These are phyloP conservation scores for Schrankia costaestrigalis DNA, from an alignment of 2,888 invertebrate species.

Conservation along the genomic window DNA sequence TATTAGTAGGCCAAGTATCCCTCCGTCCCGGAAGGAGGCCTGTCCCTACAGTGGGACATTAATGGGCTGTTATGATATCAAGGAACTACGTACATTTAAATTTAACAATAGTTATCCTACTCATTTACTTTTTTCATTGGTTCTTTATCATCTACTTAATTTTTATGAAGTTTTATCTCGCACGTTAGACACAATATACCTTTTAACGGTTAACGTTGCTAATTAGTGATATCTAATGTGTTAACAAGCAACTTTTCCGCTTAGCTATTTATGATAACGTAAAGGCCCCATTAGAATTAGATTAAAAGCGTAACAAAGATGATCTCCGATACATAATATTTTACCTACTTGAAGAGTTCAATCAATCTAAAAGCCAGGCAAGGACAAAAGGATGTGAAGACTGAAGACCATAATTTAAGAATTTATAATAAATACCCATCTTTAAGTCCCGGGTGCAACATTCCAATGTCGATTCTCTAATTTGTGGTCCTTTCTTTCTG, in stretches of 20 bases:
- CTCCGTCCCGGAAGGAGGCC: too few species aligned
- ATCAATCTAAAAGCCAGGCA: constrained; percentile 26
- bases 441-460: constrained; percentile 70
- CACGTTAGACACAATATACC: too few species aligned
- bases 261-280: constrained; percentile 4
- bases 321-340: constrained; percentile 18
- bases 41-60: too few species aligned
- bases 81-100: too few species aligned
- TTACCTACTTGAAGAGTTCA: constrained; percentile 16
- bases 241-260: constrained; percentile 8
- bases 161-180: too few species aligned
- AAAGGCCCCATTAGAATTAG: constrained; percentile 15
- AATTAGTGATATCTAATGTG: too few species aligned
- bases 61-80: too few species aligned
- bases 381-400: constrained; percentile 37
- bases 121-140: too few species aligned
- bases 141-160: too few species aligned
- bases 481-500: constrained; percentile 74
- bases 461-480: constrained; percentile 69
- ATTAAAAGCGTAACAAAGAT: constrained; percentile 19
- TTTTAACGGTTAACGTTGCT: too few species aligned
- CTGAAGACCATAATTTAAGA: constrained; percentile 47
- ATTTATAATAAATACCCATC: constrained; percentile 50
- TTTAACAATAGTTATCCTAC: too few species aligned
- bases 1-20: too few species aligned